Evolutionary conservation across 1,140 invertebrate genomes (phyloP).

Genomic region (Microplitis demolitor): DNA sequence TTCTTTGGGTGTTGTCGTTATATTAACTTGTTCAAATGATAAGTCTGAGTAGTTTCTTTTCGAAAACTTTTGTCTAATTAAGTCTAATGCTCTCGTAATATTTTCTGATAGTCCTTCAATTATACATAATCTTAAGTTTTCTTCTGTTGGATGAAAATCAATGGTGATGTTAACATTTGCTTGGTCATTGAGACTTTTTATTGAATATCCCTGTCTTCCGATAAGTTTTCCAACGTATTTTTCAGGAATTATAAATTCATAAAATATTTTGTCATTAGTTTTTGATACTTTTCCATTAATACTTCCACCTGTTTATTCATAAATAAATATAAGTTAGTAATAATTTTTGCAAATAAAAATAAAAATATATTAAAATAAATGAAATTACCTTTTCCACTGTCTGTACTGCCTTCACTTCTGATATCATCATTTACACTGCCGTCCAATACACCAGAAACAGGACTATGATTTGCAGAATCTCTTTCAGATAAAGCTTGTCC

Average conservation of each 20-base stretch:
- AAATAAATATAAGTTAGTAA: background rate
- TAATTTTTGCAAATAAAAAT: background rate
- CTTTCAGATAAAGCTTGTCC: slow-evolving; percentile 46
- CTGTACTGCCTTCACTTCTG: slow-evolving; percentile 58
- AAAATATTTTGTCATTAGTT: slow-evolving; percentile 51
- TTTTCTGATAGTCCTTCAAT: slow-evolving; percentile 80
- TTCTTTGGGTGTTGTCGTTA: slow-evolving; percentile 42
- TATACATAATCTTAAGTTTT: slow-evolving; percentile 77
- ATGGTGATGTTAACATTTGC: slow-evolving; percentile 80
- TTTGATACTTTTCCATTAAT: slow-evolving; percentile 63
- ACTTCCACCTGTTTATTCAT: slow-evolving; percentile 59
- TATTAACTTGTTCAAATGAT: slow-evolving; percentile 77
- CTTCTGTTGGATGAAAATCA: slow-evolving; percentile 74
- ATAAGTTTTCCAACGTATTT: slow-evolving; percentile 84
- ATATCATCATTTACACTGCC: slow-evolving; percentile 60
- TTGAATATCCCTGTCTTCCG: slow-evolving; percentile 80
- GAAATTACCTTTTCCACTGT: slow-evolving; percentile 56
- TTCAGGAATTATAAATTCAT: slow-evolving; percentile 83
- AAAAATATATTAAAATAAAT: background rate
- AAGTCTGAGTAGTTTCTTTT: slow-evolving; percentile 77
- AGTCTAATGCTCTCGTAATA: slow-evolving; percentile 78
- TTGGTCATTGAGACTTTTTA: slow-evolving; percentile 79
- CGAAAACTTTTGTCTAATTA: slow-evolving; percentile 85
- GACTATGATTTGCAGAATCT: slow-evolving; percentile 66
- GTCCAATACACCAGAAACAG: slow-evolving; percentile 57